A percentile compares a stretch with the other conserved stretches of the same genome.
These are phyloP conservation scores for Clarias laeviceps DNA, from an alignment of 2,797 vertebrate species.

Conservation along the genomic window DNA sequence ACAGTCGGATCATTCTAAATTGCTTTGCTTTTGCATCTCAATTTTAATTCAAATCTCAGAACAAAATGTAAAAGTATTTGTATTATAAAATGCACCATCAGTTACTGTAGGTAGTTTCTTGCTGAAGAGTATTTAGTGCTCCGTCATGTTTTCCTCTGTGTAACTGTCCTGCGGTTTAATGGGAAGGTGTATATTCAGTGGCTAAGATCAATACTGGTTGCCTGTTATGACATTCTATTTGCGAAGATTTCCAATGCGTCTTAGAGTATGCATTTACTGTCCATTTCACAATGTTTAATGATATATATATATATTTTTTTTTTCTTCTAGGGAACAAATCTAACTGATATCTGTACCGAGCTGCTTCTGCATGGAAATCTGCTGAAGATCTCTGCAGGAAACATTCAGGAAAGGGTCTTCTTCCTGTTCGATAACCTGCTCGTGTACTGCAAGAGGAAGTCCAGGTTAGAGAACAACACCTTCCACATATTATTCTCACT, in stretches of 20 bases:
- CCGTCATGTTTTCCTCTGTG: neutral
- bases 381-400: slow-evolving; percentile 97
- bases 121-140: neutral
- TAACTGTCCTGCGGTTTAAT: neutral
- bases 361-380: slow-evolving; percentile 91
- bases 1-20: neutral
- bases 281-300: neutral
- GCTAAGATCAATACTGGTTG: neutral
- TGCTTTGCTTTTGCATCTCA: neutral
- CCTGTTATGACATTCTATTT: neutral
- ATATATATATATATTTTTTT: neutral
- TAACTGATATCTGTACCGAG: slow-evolving; percentile 97
- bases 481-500: neutral
- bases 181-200: neutral
- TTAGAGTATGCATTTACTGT: neutral
- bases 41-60: neutral
- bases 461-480: slow-evolving; percentile 77
- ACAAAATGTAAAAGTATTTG: neutral
- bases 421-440: slow-evolving; percentile 98
- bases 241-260: neutral
- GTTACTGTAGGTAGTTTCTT: neutral
- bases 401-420: slow-evolving; percentile 97
- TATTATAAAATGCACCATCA: neutral
- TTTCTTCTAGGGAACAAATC: slow-evolving; percentile 87
- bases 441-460: slow-evolving; percentile 99